Base-by-base conservation (phyloP, 2,113 vertebrate genomes). In the Odobenus rosmarus region DNA sequence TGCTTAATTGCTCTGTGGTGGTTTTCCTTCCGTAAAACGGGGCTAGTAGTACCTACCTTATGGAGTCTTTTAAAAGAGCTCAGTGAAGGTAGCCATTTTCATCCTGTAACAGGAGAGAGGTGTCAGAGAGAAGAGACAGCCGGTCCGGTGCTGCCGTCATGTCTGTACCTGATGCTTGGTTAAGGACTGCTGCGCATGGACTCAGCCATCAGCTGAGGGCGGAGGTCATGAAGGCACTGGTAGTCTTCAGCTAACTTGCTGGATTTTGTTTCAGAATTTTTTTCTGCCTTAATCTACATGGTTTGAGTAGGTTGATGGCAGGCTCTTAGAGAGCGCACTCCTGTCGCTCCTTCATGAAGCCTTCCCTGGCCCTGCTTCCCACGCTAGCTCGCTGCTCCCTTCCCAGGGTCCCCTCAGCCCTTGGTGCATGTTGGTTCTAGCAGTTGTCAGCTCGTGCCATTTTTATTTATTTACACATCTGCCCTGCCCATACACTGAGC, bases 131-230 rank as follows among this genome's bases (percentile, higher is more conserved):
- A 7, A 82, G 81, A 39, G 26, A 39, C 23, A 42, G 88, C n/a
- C 0, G 9, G 62, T 51, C n/a, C 18, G 23, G 10, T 19, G 24
- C 21, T 26, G 18, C 55, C 31, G 62, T 13, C 5, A 2, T 3
- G 1, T 21, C 49, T 85, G 53, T 57, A 67, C 51, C 26, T 28
- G 5, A 15, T 26, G 28, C 36, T 11, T 1, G 23, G 24, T 23
- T 26, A 36, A 11, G 19, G 28, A 21, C 18, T 7, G 7, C 6
- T 7, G 46, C 11, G 79, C 0, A 0, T 1, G 4, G 10, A 3
- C 14, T 42, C 18, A 14, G 46, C 36, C 31, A 2, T 5, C 9
- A 4, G 49, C 3, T 1, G 49, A 31, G 36, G 86, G 12, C 23
- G 4, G 19, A 33, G 72, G 59, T 76, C 15, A 8, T 7, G 46